Evolutionary conservation across 2,113 vertebrate species (phyloP), one percentile per base, ranked within the genome.

Genomic region (Syrmaticus mikado): DNA sequence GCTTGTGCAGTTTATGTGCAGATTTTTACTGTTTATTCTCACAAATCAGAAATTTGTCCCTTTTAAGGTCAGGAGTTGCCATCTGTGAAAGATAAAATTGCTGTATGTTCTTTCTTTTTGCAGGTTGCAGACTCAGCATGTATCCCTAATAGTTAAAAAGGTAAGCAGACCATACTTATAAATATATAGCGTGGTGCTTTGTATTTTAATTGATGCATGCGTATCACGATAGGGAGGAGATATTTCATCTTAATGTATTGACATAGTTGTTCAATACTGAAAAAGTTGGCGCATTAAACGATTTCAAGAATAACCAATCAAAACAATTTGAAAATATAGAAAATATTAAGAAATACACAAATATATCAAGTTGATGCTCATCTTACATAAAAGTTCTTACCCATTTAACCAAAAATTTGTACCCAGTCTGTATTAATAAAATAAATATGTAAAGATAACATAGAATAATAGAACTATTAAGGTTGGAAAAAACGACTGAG

Each of bases 71-170:
- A 41, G 16, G 45, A 66, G 8, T 50, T 79, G 24, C 21, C 21
- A 14, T 75, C 78, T 90, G 60, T 70, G 14, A 84, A 86, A 73
- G 60, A 17, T 27, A 57, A 30, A 55, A 57, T 43, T 64, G 8
- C 27, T 83, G 8, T 86, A 24, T 68, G 32, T 70, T 82, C 93
- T 20, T 10, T 90, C 34, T 79, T 82, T 55, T 90, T 86, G 5
- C 87, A 96, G 93, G 57, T 96, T 92, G 61, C 82, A 81, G 84
- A 43, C 65, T 62, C 88, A 78, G 36, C 48, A 88, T 87, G 71
- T 76, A 21, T 75, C 61, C 94, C 61, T 80, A 55, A 6, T 68
- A 93, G 43, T 28, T 94, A 45, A 83, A 91, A 87, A 96, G 95
- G 94, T 96, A 92, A 96, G 95, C 27, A 52, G 24, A 11, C 5